Conservation (phyloP, 1,140 invertebrate species). For the Caenorhabditis remanei region DNA sequence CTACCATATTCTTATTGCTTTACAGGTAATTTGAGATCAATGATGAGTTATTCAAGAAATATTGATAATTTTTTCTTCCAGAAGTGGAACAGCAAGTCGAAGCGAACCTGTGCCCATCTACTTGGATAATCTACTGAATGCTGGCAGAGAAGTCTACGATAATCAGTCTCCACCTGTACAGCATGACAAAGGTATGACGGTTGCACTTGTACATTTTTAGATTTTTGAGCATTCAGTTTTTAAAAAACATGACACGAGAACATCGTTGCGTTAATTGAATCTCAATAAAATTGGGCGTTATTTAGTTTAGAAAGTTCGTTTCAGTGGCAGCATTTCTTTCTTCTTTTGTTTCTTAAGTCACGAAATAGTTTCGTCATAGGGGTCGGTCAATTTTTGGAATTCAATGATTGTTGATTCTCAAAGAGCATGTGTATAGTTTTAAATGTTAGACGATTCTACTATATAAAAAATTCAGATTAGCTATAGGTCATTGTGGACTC, state of each 20-base stretch:
- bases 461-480: too few relatives aligned
- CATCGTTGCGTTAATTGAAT: background rate
- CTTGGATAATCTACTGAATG: constrained; percentile 72
- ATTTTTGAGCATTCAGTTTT: background rate
- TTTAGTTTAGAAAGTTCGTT: background rate
- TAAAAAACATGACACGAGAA: background rate
- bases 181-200: constrained; percentile 53
- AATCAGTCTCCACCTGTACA: constrained; percentile 77
- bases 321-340: background rate
- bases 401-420: constrained; percentile 36
- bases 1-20: constrained; percentile 16
- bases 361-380: background rate
- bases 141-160: constrained; percentile 73
- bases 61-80: background rate
- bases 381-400: background rate
- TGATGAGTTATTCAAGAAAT: background rate
- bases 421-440: background rate
- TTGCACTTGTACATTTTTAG: background rate
- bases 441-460: background rate
- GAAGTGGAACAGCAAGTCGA: constrained; percentile 16
- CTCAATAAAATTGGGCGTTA: too few relatives aligned
- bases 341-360: background rate
- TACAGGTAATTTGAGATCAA: constrained; percentile 1
- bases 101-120: constrained; percentile 73
- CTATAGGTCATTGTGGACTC: background rate